Conservation (phyloP, 1,140 invertebrate genomes). For the Pseudoatta argentina region DNA sequence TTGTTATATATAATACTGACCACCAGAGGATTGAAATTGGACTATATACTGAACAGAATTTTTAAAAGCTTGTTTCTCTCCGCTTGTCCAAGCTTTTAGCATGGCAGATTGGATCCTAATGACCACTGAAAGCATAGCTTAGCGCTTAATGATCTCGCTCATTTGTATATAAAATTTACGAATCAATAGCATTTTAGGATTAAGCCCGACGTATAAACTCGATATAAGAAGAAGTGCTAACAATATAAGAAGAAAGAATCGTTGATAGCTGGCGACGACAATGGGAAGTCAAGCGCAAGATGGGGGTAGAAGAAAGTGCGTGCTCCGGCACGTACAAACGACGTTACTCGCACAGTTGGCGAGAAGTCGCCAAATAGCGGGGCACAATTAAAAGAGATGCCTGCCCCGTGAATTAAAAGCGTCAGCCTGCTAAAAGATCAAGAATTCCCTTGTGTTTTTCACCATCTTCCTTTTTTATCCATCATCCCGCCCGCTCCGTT, state of each 20-base stretch:
- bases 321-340: conserved; percentile 23
- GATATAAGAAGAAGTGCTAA: conserved; percentile 7
- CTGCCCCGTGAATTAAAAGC: conserved; percentile 81
- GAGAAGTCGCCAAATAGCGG: conserved; percentile 55
- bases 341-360: conserved; percentile 66
- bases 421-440: conserved; percentile 82
- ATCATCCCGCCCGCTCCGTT: neutral
- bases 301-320: conserved; percentile 9
- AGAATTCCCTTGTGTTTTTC: conserved; percentile 78
- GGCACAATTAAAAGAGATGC: conserved; percentile 79
- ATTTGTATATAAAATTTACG: too few relatives aligned
- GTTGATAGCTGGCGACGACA: conserved; percentile 15
- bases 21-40: too few relatives aligned
- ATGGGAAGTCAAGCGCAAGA: neutral
- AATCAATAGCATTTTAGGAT: neutral
- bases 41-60: too few relatives aligned
- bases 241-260: neutral
- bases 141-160: too few relatives aligned
- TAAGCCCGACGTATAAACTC: neutral
- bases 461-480: conserved; percentile 50
- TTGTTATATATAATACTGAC: too few relatives aligned
- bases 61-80: too few relatives aligned
- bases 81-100: too few relatives aligned
- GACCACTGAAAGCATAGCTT: too few relatives aligned
- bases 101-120: too few relatives aligned